These are phyloP conservation scores for Drosophila sproati DNA, from an alignment of 1,140 invertebrate species.

Conservation along the genomic window DNA sequence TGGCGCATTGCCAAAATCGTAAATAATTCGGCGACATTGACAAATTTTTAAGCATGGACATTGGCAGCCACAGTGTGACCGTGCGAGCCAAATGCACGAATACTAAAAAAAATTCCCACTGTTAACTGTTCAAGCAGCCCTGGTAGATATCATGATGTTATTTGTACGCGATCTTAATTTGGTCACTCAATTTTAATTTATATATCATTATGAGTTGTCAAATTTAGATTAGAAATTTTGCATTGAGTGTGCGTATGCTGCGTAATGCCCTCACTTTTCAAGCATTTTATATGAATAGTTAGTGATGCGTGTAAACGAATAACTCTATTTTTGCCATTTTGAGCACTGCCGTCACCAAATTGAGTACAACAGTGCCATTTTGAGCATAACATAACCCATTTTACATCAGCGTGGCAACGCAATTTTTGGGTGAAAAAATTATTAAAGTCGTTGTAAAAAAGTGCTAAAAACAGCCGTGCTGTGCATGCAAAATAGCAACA, in stretches of 20 bases:
- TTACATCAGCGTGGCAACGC: constrained; percentile 57
- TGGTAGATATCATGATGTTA: background rate
- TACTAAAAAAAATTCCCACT: background rate
- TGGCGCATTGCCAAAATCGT: constrained; percentile 43
- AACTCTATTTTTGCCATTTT: constrained; percentile 6
- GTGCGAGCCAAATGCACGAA: background rate
- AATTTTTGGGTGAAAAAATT: constrained; percentile 56
- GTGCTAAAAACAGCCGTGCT: constrained; percentile 44
- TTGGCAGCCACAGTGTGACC: background rate
- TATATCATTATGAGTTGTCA: background rate
- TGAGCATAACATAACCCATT: constrained; percentile 48
- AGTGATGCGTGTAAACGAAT: background rate
- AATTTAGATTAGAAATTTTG: background rate
- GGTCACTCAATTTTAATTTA: background rate
- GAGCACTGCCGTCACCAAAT: constrained; percentile 15
- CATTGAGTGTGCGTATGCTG: background rate
- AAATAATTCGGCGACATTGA: constrained; percentile 43
- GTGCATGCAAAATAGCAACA: constrained; percentile 32
- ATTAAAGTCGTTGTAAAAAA: constrained; percentile 52
- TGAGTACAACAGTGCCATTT: constrained; percentile 33
- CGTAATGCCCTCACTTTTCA: too few relatives aligned
- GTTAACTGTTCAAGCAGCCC: background rate
- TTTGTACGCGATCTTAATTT: background rate
- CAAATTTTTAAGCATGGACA: constrained; percentile 22
- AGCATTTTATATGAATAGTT: too few relatives aligned